Conservation (phyloP, 2,797 vertebrate genomes). For the Capromys pilorides region DNA sequence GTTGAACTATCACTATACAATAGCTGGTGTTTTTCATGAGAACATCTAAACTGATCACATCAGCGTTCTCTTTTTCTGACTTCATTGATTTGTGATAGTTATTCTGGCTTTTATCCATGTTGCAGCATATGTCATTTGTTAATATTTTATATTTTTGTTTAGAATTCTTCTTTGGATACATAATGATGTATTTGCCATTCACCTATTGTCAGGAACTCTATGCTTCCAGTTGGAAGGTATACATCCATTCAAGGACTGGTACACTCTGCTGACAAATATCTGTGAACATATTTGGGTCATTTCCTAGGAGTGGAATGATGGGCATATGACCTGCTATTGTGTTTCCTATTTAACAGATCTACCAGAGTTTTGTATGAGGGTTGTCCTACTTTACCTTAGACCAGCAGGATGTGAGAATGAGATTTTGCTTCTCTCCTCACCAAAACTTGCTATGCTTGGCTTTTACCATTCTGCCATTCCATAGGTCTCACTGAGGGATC, state of each 20-base stretch:
- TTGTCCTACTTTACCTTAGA: background rate
- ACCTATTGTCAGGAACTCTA: background rate
- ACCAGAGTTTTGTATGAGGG: background rate
- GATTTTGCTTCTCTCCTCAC: background rate
- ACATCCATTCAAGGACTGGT: background rate
- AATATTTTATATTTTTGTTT: constrained; percentile 7
- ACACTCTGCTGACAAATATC: background rate
- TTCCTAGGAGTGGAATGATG: background rate
- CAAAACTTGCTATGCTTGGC: background rate
- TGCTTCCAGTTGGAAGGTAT: background rate
- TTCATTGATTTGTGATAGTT: background rate
- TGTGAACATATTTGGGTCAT: background rate
- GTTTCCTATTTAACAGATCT: background rate
- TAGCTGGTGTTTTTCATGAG: background rate
- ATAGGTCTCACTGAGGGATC: background rate
- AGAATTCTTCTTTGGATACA: background rate
- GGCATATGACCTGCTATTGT: background rate
- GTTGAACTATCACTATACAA: too few species aligned
- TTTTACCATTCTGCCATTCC: background rate
- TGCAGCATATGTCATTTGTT: background rate
- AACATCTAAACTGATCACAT: background rate
- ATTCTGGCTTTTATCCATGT: background rate
- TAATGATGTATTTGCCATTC: background rate
- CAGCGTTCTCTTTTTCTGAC: background rate
- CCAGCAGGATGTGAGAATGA: background rate